Percentiles rank a stretch among this genome's conserved stretches.
Evolutionary conservation across 2,888 invertebrate genomes (phyloP).

Genomic region (Drosophila subsilvestris): DNA sequence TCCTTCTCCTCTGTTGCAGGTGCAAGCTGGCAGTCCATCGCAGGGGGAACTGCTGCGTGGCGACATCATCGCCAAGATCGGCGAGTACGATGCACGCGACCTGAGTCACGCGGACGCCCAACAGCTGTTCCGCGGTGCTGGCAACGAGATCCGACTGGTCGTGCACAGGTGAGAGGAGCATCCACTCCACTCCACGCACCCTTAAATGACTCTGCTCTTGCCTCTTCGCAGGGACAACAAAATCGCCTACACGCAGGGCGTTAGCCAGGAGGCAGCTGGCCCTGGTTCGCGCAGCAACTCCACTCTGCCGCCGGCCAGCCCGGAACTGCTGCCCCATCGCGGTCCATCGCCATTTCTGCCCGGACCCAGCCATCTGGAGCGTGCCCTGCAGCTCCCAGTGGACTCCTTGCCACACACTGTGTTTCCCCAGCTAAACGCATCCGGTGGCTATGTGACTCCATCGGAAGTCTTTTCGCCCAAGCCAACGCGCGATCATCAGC

Average conservation of each 20-base stretch:
- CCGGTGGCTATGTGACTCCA: slow-evolving; percentile 83
- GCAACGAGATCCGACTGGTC: slow-evolving; percentile 91
- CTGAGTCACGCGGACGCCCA: slow-evolving; percentile 96
- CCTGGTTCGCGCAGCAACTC: slow-evolving; percentile 84
- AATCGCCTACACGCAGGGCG: slow-evolving; percentile 83
- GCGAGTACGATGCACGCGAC: slow-evolving; percentile 94
- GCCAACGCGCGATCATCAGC: slow-evolving; percentile 84
- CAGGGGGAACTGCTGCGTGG: slow-evolving; percentile 93
- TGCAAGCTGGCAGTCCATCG: slow-evolving; percentile 93
- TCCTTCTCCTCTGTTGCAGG: slow-evolving; percentile 85
- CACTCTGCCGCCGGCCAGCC: slow-evolving; percentile 78
- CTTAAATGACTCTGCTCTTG: not conserved
- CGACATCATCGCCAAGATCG: slow-evolving; percentile 95
- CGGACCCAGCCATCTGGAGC: slow-evolving; percentile 85
- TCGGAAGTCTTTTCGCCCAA: slow-evolving; percentile 82
- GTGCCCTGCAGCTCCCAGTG: slow-evolving; percentile 82
- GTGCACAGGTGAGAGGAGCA: slow-evolving; percentile 89
- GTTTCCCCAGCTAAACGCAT: slow-evolving; percentile 84
- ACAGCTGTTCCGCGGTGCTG: slow-evolving; percentile 92
- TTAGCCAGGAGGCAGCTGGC: slow-evolving; percentile 81
- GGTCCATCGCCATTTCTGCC: slow-evolving; percentile 86
- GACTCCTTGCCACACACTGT: slow-evolving; percentile 85
- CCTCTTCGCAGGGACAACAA: slow-evolving; percentile 82
- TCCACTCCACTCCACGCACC: not conserved
- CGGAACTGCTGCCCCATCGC: slow-evolving; percentile 84